Base-by-base conservation (phyloP, 2,113 vertebrate species). In the Panthera leo region DNA sequence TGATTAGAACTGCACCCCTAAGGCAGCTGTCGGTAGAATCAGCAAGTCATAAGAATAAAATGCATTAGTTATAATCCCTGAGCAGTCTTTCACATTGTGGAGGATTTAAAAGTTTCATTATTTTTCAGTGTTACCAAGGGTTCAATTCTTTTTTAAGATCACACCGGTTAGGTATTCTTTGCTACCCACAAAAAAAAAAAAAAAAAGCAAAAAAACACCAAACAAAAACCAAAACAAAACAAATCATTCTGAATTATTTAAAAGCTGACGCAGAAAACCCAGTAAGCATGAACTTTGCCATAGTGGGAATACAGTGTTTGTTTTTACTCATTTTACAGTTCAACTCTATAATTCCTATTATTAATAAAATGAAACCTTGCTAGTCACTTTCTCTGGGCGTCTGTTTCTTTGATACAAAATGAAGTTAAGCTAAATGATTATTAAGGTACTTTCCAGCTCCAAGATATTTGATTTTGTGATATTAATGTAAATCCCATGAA, bases 71-170 rank as follows among this genome's bases (percentile, higher is more conserved):
- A 90, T 67, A 96, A 97, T 97, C 97, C 95, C 93, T 55, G 71
- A 84, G 91, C 94, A 90, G 98, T 98, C 97, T 98, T 98, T 97
- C 96, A 97, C 98, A 97, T 97, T 85, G 95, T 85, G 80, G 91
- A 96, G 98, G 98, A 98, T 95, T 97, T 96, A 96, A 97, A 98
- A 93, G 96, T 98, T 98, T 98, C 83, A 53, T 61, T 95, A 92
- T 48, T 68, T 76, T 92, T 98, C 94, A 97, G 96, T 95, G 97
- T 97, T 98, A 96, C 95, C 96, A 96, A 97, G 96, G 97, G 98
- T 93, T 98, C 88, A 94, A 76, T 97, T 97, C 94, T 93, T 97
- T 97, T 97, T 93, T 95, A 96, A 94, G 94, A 98, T 96, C 88
- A 91, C 61, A 70, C 42, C 91, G 53, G 92, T 97, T 98, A 97